Percentiles rank a stretch among this genome's conserved stretches.
Conservation (phyloP, 2,113 vertebrate species). For the Semnornis frantzii region DNA sequence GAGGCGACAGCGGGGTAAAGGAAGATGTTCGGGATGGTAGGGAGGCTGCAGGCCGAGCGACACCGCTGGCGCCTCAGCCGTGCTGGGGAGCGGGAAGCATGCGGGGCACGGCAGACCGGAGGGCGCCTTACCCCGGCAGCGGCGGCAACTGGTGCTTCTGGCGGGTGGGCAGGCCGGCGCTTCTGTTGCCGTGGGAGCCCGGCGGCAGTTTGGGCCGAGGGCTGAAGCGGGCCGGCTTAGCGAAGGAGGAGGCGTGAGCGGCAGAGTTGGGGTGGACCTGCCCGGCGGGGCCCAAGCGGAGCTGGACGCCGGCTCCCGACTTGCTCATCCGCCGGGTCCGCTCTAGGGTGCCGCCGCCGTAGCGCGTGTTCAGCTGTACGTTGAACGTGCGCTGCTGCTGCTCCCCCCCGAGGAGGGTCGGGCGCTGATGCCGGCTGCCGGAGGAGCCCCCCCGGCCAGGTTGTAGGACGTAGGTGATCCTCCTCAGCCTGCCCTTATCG, state of each 20-base stretch:
- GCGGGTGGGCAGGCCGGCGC: conserved; percentile 61
- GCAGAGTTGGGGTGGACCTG: conserved; percentile 68
- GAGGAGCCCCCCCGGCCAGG: conserved; percentile 76
- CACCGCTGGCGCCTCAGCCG: background rate
- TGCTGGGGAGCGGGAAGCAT: background rate
- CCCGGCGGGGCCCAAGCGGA: conserved; percentile 60
- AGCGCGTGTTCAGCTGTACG: conserved; percentile 79
- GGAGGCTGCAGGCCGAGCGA: background rate
- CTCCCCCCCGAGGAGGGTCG: conserved; percentile 47
- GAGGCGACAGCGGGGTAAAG: background rate
- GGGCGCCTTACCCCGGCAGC: conserved; percentile 75
- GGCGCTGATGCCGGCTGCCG: conserved; percentile 50
- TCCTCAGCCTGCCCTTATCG: conserved; percentile 80
- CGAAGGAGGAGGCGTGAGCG: conserved; percentile 56
- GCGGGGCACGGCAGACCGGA: background rate
- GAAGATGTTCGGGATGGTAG: background rate
- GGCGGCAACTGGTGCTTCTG: conserved; percentile 78
- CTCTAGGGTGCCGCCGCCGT: conserved; percentile 74
- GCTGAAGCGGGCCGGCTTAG: conserved; percentile 68
- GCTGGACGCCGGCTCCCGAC: conserved; percentile 63
- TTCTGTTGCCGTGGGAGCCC: conserved; percentile 34
- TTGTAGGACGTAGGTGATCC: conserved; percentile 86
- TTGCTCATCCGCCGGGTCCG: conserved; percentile 87
- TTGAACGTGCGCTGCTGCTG: conserved; percentile 76
- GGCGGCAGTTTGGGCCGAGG: conserved; percentile 39